A percentile compares a stretch with the other conserved stretches of the same genome.
Evolutionary conservation across 2,888 invertebrate species (phyloP).

Genomic region (Gari tellinella): DNA sequence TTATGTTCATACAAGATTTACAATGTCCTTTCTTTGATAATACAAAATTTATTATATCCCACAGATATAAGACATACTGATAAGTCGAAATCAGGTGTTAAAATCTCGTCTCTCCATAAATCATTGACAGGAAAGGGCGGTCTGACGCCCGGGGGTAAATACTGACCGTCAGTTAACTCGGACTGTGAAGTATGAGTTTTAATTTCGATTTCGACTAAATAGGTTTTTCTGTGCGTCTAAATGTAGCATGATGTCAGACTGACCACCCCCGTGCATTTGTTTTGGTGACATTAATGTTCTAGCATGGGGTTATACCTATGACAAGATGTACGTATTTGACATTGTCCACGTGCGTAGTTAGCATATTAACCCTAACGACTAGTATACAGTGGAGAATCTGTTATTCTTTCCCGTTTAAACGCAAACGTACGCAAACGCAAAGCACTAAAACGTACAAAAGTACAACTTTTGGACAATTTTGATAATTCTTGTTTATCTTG

Average conservation of each 20-base stretch:
- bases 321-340: too few relatives aligned
- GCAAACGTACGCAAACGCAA: too few relatives aligned
- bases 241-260: constrained; percentile 2
- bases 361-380: too few relatives aligned
- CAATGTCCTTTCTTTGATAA: constrained; percentile 40
- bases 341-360: too few relatives aligned
- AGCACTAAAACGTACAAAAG: too few relatives aligned
- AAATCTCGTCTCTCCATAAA: constrained; percentile 48
- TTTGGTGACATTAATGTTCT: constrained; percentile 20
- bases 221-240: constrained; percentile 2
- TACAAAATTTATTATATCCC: constrained; percentile 50
- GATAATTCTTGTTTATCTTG: too few relatives aligned
- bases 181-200: constrained; percentile 23
- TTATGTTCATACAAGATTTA: constrained; percentile 45
- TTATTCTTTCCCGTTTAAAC: too few relatives aligned
- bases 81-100: constrained; percentile 31
- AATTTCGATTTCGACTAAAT: constrained; percentile 19
- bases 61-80: constrained; percentile 26
- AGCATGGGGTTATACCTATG: too few relatives aligned
- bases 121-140: constrained; percentile 17
- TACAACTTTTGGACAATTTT: too few relatives aligned
- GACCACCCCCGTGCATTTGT: constrained; percentile 12
- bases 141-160: constrained; percentile 21
- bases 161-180: constrained; percentile 17
- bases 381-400: too few relatives aligned